Conservation (phyloP, 2,888 invertebrate genomes). For the Habroteleia sp. region DNA sequence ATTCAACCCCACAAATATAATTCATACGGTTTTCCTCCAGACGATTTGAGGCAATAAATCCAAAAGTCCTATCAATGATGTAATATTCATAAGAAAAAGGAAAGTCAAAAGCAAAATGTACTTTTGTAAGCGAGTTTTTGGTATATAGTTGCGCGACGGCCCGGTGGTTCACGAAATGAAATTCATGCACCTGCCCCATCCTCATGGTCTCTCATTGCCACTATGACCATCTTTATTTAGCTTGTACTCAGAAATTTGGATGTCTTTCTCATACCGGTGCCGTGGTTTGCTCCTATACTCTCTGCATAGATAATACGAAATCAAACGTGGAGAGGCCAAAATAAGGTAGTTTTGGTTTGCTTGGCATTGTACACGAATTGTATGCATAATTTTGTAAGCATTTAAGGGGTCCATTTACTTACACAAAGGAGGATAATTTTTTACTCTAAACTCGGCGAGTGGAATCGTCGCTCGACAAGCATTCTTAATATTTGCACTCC, state of each 20-base stretch:
- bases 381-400: constrained; percentile 39
- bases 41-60: constrained; percentile 9
- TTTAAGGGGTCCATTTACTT: constrained; percentile 36
- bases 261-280: constrained; percentile 7
- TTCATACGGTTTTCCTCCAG: too few species aligned
- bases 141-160: constrained; percentile 57
- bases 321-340: constrained; percentile 34
- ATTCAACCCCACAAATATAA: too few species aligned
- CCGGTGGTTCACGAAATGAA: constrained; percentile 76
- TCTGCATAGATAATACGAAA: constrained; percentile 30
- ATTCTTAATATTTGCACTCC: constrained; percentile 43
- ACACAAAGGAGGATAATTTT: constrained; percentile 44
- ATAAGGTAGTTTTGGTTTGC: constrained; percentile 23
- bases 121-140: constrained; percentile 61
- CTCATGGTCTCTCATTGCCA: constrained; percentile 65
- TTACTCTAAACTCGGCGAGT: constrained; percentile 16
- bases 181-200: constrained; percentile 74
- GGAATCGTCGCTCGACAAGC: not conserved
- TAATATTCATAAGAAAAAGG: constrained; percentile 48
- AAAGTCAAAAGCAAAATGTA: constrained; percentile 58
- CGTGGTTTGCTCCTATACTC: constrained; percentile 9
- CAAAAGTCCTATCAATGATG: constrained; percentile 31
- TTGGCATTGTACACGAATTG: constrained; percentile 33
- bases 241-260: not conserved
- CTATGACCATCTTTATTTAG: constrained; percentile 61